Base-by-base conservation (phyloP, 2,113 vertebrate species). In the Clarias gariepinus region DNA sequence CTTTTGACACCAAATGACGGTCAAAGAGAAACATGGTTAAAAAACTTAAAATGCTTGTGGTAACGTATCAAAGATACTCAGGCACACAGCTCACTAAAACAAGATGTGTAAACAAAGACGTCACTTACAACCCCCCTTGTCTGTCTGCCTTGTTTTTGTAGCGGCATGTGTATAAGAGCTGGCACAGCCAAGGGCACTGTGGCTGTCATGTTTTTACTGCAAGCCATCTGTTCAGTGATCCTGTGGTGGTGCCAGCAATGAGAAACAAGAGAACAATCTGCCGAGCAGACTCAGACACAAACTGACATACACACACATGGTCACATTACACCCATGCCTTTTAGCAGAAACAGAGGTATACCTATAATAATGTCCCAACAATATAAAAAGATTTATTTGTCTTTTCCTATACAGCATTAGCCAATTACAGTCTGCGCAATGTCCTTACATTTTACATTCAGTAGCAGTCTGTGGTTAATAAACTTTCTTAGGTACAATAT, bases 171-270 rank as follows among this genome's bases (percentile, higher is more conserved):
- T 69, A 82, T 66, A 73, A 77, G 81, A 58, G 84, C 76, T 61
- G 77, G 60, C 81, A 77, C 19, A 84, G 82, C 69, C 78, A 86
- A 83, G 77, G 84, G 55, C 85, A 85, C 83, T 63, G 71, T 41
- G 83, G 63, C 80, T 71, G 80, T 89, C 80, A 82, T 85, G 86
- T 85, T 87, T 89, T 71, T 87, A 80, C 83, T 87, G 76, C 88
- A 80, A 71, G 57, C 88, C 88, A 89, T 89, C 88, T 89, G 88
- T 74, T 86, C 79, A 41, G 28, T 87, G 28, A 89, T 58, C 30
- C 83, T 85, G 69, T 30, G 23, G 71, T 69, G 53, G 53, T 83
- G 73, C 88, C 83, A 89, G 84, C 63, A 47, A 82, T 83, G 58
- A 88, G 66, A 88, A 79, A 89, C 77, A 84, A 33, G 81, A 73